Conservation (phyloP, 2,797 vertebrate genomes). For the Arrhamphus sclerolepis region DNA sequence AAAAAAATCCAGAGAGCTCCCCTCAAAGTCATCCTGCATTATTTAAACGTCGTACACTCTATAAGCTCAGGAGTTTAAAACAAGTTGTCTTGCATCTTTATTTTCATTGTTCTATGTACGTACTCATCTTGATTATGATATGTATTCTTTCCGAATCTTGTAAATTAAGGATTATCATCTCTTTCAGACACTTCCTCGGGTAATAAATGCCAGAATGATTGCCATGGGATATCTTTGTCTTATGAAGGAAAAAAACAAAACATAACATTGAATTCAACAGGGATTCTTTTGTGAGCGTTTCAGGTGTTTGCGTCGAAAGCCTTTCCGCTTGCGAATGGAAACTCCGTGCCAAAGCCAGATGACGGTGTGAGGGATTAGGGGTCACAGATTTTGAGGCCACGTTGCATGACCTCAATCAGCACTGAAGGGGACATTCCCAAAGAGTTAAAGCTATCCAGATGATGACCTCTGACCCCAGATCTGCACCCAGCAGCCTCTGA, state of each 20-base stretch:
- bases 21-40: slow-evolving; percentile 69
- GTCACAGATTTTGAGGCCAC: slow-evolving; percentile 68
- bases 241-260: slow-evolving; percentile 18
- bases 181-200: not conserved
- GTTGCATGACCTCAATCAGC: slow-evolving; percentile 70
- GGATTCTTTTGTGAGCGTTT: slow-evolving; percentile 18
- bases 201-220: slow-evolving; percentile 13
- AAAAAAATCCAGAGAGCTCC: slow-evolving; percentile 37
- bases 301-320: slow-evolving; percentile 25
- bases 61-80: not conserved
- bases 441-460: slow-evolving; percentile 84
- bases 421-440: slow-evolving; percentile 67
- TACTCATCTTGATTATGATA: slow-evolving; percentile 9
- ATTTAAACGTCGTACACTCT: slow-evolving; percentile 75
- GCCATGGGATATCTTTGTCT: slow-evolving; percentile 14
- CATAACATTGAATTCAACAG: slow-evolving; percentile 11
- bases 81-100: too few species aligned
- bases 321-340: slow-evolving; percentile 25
- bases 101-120: not conserved
- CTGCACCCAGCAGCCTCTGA: slow-evolving; percentile 46
- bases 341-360: slow-evolving; percentile 63
- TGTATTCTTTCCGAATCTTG: not conserved
- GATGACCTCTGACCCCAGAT: slow-evolving; percentile 74
- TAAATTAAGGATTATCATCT: not conserved
- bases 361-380: slow-evolving; percentile 62